Evolutionary conservation across 2,797 vertebrate species (phyloP).

Genomic region (Pseudocheirus occidentalis): DNA sequence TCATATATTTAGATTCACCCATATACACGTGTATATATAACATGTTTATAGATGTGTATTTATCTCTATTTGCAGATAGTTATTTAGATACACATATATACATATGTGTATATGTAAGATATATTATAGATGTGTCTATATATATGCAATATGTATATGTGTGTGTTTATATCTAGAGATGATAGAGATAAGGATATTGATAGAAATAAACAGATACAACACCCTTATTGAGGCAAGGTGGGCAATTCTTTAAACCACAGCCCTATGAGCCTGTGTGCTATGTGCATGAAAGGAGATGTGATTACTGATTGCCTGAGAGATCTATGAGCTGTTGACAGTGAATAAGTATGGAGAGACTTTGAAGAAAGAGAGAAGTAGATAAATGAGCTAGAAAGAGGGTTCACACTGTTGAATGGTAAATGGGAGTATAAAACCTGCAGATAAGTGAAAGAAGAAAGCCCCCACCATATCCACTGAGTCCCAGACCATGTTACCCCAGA

Average conservation of each 20-base stretch:
- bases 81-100: too few species aligned
- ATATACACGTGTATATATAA: neutral
- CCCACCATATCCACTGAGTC: neutral
- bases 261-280: neutral
- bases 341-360: neutral
- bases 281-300: neutral
- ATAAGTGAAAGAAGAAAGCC: neutral
- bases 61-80: neutral
- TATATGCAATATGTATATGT: neutral
- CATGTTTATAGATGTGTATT: neutral
- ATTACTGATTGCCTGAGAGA: neutral
- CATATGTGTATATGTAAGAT: neutral
- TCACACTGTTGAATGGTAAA: neutral
- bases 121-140: neutral
- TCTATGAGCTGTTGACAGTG: neutral
- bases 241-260: neutral
- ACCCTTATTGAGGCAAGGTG: neutral
- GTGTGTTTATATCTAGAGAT: neutral
- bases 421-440: neutral
- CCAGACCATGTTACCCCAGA: neutral
- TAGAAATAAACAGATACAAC: neutral
- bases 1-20: neutral
- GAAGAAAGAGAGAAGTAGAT: neutral
- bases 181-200: neutral
- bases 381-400: neutral